Base-by-base conservation (phyloP, 2,797 vertebrate genomes). In the Hipposideros larvatus region DNA sequence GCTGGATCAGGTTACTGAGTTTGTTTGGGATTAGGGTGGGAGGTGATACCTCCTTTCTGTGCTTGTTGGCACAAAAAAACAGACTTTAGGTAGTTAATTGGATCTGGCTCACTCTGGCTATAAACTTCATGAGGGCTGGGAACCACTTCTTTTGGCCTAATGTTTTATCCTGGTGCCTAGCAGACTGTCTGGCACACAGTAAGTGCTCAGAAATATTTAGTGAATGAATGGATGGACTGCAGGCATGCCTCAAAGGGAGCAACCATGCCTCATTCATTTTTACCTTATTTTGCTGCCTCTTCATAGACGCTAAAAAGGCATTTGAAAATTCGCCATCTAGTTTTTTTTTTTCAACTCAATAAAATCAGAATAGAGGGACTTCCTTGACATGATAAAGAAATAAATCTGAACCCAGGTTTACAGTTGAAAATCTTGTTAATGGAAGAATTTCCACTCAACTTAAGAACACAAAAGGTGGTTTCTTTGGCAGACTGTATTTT, bases 311-410 rank as follows among this genome's bases (percentile, higher is more conserved):
- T 48, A 71, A 55, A 48, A 78, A 84, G 41, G 43, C 83, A 83
- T 84, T 96, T 71, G 74, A 57, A 79, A 88, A 87, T 11, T 48
- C 19, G 85, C n/a, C 51, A 92, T 37, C 24, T 85, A 77, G 55
- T 77, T 51, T 80, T 86, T 73, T 48, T 91, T 63, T 16, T 85
- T 51, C 7, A 7, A 28, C 31, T 63, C 78, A 84, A 21, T 75
- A 28, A 57, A 79, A 96, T 68, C 55, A n/a, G 63, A 51, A 53
- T 31, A 83, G 48, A 90, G 46, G 24, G 11, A 37, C 10, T 87
- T 91, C 24, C 6, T 73, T 93, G 83, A 90, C n/a, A 78, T 46
- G 75, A 41, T 65, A 70, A 78, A 74, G 59, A 28, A 61, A 63
- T 63, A 63, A 63, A 31, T 31, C 28, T 63, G 61, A 63, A 63